Percentiles rank a stretch among this genome's conserved stretches.
phyloP scores from a whole-genome alignment of 2,113 vertebrate genomes.

The Camelus bactrianus region DNA sequence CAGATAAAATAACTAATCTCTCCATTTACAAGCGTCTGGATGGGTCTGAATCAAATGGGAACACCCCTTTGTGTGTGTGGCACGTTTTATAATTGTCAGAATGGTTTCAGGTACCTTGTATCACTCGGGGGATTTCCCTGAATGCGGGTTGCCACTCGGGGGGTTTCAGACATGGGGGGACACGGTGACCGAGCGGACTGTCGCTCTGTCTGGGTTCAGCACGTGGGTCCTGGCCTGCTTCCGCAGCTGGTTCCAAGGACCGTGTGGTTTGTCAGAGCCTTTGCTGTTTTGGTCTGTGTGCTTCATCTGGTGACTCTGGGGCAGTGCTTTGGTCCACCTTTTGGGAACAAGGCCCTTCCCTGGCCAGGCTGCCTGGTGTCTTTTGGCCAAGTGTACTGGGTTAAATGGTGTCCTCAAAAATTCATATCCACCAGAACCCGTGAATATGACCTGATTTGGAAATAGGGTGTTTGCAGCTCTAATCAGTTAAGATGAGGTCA shows the following conservation, averaged over 20 bases:
- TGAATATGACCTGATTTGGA: neutral
- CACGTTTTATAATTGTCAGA: neutral
- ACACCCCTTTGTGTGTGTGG: neutral
- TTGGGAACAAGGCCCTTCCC: neutral
- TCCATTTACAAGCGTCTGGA: neutral
- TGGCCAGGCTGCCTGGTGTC: neutral
- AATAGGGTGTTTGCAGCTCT: neutral
- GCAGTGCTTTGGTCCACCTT: neutral
- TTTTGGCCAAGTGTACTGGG: neutral
- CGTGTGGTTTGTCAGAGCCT: neutral
- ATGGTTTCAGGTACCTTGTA: neutral
- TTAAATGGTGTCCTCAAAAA: neutral
- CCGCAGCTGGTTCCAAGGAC: neutral
- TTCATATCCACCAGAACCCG: neutral
- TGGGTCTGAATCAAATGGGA: neutral
- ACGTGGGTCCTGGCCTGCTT: neutral
- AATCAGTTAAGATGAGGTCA: neutral
- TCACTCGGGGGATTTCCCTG: too few relatives aligned
- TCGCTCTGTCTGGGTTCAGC: neutral
- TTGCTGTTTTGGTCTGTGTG: neutral
- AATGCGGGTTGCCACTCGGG: neutral
- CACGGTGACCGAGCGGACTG: accelerated
- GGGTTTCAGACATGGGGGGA: neutral
- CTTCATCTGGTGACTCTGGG: neutral
- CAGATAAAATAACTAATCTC: neutral